These are phyloP conservation scores for Maconellicoccus hirsutus DNA, from an alignment of 1,140 invertebrate genomes.

Conservation along the genomic window DNA sequence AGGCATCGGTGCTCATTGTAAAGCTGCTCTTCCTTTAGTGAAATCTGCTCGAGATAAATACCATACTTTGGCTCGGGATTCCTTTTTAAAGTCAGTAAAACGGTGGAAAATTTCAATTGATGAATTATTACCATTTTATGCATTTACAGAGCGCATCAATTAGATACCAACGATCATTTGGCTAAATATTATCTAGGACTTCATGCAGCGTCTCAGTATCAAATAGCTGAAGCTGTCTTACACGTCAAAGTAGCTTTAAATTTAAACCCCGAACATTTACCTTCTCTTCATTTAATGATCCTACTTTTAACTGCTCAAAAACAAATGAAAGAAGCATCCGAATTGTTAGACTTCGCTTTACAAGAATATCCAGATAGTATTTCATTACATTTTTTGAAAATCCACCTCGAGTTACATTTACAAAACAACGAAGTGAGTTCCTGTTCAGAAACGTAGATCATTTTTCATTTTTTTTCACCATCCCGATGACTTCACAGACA, in stretches of 20 bases:
- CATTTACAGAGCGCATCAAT: conserved; percentile 49
- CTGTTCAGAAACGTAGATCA: not conserved
- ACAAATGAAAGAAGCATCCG: conserved; percentile 66
- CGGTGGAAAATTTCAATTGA: too few relatives aligned
- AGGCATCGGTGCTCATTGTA: conserved; percentile 71
- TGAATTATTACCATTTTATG: not conserved
- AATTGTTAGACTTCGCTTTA: conserved; percentile 59
- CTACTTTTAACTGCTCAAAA: conserved; percentile 73
- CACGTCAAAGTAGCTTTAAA: conserved; percentile 61
- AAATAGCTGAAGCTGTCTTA: conserved; percentile 67
- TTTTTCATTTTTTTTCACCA: conserved; percentile 20
- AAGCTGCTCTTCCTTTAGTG: conserved; percentile 56
- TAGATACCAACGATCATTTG: conserved; percentile 77
- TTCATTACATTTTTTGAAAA: conserved; percentile 75
- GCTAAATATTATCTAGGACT: conserved; percentile 81
- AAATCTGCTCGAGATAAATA: conserved; percentile 47
- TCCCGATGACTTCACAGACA: conserved; percentile 36
- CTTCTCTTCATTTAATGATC: conserved; percentile 73
- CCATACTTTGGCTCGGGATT: conserved; percentile 43
- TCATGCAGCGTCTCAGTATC: conserved; percentile 57
- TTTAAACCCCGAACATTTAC: conserved; percentile 64
- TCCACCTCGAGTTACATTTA: conserved; percentile 68
- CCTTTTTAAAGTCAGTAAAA: conserved; percentile 44
- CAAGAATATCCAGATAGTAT: conserved; percentile 85
- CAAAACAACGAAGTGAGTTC: conserved; percentile 54